A percentile compares a stretch with the other conserved stretches of the same genome.
phyloP scores from a whole-genome alignment of 2,888 invertebrate genomes.

The Phlogophora meticulosa region DNA sequence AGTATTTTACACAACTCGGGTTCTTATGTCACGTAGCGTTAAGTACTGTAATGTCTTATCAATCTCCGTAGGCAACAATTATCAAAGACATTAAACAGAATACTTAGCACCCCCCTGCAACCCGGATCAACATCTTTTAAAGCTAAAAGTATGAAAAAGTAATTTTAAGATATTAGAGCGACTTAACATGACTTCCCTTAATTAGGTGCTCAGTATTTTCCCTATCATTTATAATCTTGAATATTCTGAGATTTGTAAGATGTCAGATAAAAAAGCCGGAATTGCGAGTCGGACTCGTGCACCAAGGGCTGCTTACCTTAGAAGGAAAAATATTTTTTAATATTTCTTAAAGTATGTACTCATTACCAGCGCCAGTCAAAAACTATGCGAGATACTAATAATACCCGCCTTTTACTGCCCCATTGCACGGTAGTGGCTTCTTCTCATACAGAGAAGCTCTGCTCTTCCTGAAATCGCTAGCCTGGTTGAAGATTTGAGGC shows the following conservation, averaged over 20 bases:
- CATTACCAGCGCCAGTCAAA: too few species aligned
- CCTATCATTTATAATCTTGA: conserved; percentile 67
- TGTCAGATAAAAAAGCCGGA: conserved; percentile 44
- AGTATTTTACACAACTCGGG: too few species aligned
- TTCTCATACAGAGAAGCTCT: too few species aligned
- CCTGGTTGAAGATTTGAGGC: too few species aligned
- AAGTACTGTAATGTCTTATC: not conserved
- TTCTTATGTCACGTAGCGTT: not conserved
- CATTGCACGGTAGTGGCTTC: too few species aligned
- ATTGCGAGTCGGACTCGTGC: not conserved
- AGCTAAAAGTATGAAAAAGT: conserved; percentile 63
- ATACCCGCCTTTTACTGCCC: too few species aligned
- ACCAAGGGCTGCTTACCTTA: not conserved
- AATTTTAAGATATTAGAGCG: conserved; percentile 66
- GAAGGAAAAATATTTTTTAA: not conserved
- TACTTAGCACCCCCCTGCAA: conserved; percentile 2
- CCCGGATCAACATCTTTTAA: conserved; percentile 26
- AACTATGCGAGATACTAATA: too few species aligned
- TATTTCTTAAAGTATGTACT: not conserved
- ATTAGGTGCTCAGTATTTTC: conserved; percentile 72
- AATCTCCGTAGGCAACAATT: conserved; percentile 16
- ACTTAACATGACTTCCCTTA: conserved; percentile 68
- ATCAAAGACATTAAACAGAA: conserved; percentile 20
- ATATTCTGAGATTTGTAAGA: conserved; percentile 63
- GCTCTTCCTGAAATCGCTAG: too few species aligned